Base-by-base conservation (phyloP, 2,888 invertebrate species). In the Thereva nobilitata region DNA sequence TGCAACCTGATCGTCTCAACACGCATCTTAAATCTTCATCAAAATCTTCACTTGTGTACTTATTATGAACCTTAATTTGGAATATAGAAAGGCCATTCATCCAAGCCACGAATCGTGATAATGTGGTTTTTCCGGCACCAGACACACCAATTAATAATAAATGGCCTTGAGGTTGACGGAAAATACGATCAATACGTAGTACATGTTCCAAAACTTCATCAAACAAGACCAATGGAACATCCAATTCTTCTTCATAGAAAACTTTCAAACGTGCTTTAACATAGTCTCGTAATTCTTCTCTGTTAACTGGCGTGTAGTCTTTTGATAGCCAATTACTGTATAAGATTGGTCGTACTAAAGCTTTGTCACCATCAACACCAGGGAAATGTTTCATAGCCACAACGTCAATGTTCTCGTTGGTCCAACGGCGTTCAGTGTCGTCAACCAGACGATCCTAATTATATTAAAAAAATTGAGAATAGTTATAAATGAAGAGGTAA, bases 161-260 rank as follows among this genome's bases (percentile, higher is more conserved):
- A 82, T 99, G 99, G 66, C 99, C 99, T 80, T 99, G 98, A 5
- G 97, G 97, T 81, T 99, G 98, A 65, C 99, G 87, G 89, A 99
- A 99, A 77, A 99, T 99, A 77, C 99, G 87, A 85, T 99, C 99
- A 78, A 99, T 99, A 74, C 99, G 87, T 70, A 99, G 83, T 63
- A 99, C 98, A 81, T 99, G 99, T 80, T 99, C 99, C 55, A 99
- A 81, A n/a, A 99, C 98, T 83, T 99, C 98, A 81, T 99, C 97
- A 82, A 99, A 99, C 45, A 99, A 84, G 44, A 99, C 99, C 45
- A 99, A 83, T 0, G 95, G 97, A 4, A 99, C 99, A 80, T 99
- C 99, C 68, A 99, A 82, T 78, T 99, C 99, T 83, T 99, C 99
- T 81, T 99, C 99, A 79, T 99, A 99, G 84, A 99, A 99, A 54